phyloP scores from a whole-genome alignment of 2,113 vertebrate species.

The Tautogolabrus adspersus region DNA sequence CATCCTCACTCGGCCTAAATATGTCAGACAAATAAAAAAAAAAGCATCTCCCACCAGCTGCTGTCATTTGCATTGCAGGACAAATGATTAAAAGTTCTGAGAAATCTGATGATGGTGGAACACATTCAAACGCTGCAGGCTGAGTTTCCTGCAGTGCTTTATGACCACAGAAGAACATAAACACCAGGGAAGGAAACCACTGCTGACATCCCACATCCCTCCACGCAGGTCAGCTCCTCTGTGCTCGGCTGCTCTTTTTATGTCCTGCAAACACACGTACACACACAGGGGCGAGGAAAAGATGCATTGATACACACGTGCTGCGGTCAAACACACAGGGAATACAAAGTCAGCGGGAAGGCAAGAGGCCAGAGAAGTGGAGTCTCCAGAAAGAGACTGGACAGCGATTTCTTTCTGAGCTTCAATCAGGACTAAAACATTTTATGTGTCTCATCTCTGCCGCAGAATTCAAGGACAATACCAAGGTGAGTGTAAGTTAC shows the following conservation, averaged over 20 bases:
- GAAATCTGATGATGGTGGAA: conserved; percentile 2
- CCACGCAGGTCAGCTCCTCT: neutral
- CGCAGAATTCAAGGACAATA: neutral
- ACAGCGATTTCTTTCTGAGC: neutral
- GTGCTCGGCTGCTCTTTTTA: neutral
- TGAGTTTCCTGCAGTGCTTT: neutral
- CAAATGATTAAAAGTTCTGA: conserved; percentile 14
- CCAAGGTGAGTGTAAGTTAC: neutral
- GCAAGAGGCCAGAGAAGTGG: neutral
- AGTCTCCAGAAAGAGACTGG: neutral
- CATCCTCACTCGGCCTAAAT: conserved; percentile 21
- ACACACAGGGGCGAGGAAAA: neutral
- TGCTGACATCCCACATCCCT: neutral
- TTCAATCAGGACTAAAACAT: neutral
- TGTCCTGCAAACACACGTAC: neutral
- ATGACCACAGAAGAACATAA: neutral
- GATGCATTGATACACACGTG: neutral
- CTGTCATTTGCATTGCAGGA: conserved; percentile 25
- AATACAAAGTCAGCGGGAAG: neutral
- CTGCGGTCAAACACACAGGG: conserved; percentile 18
- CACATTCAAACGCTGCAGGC: neutral
- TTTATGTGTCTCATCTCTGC: neutral
- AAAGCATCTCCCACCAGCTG: conserved; percentile 13
- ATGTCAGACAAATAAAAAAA: conserved; percentile 5
- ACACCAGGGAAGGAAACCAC: neutral